Base-by-base conservation (phyloP, 2,888 invertebrate species). In the Himalopsyche kuldschensis region DNA sequence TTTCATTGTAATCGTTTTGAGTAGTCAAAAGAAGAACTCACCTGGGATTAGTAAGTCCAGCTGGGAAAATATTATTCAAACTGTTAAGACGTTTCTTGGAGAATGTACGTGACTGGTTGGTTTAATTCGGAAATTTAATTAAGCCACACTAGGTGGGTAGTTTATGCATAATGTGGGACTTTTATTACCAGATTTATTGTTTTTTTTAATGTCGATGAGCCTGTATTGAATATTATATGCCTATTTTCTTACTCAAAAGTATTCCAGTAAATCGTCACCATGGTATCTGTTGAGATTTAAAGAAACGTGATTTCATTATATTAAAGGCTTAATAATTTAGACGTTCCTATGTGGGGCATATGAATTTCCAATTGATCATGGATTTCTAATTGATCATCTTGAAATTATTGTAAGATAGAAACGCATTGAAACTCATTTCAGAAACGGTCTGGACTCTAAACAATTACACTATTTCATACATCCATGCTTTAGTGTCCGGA, bases 111-210 rank as follows among this genome's bases (percentile, higher is more conserved):
- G 82, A 82, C 63, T 41, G 35, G 20, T 63, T n/a, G 30, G 35
- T 69, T 78, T 82, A 82, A 82, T 82, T 81, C 75, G 46, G 41
- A 35, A 47, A 46, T 69, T 82, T 79, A 75, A 82, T 82, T 78
- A 55, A 8, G n/a, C 11, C 41, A 2, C 15, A 55, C 24, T n/a
- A 55, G n/a, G 24, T 55, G n/a, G 55, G 55, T 55, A 24, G 55
- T 55, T 55, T 20, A 20, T 55, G 24, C 6, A 55, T 55, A 55
- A 55, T 55, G n/a, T 24, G 24, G 24, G 55, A 20, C 20, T 55
- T 48, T 55, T 55, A 20, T 55, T 55, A 20, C 8, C 20, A 55
- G 55, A 55, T 6, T 48, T 20, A 55, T 20, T 55, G 55, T 55
- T 55, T 55, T 55, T 48, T n/a, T 20, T 10, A 55, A 55, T 20